These are phyloP conservation scores for Doryteuthis pealeii DNA, from an alignment of 1,140 invertebrate genomes.

Conservation along the genomic window DNA sequence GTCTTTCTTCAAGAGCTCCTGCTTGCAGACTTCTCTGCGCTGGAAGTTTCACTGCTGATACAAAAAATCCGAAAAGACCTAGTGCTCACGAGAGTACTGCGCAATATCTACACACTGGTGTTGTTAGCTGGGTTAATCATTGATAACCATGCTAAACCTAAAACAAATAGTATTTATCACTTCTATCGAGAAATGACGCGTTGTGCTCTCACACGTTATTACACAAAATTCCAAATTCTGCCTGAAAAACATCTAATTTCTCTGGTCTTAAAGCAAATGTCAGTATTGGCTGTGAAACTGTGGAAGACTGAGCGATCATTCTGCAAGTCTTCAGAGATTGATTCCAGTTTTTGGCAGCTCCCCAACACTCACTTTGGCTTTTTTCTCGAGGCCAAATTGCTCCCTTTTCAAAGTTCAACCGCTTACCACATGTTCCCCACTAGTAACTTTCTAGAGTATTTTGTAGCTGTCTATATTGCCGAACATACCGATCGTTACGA, in stretches of 20 bases:
- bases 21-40: neutral
- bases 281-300: neutral
- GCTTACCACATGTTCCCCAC: conserved; percentile 1
- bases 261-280: neutral
- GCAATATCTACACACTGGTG: neutral
- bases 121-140: conserved; percentile 1
- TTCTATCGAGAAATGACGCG: neutral
- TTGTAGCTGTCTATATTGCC: conserved; percentile 7
- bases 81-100: neutral
- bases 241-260: neutral
- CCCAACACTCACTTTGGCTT: neutral
- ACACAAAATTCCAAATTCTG: neutral
- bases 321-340: neutral
- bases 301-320: neutral
- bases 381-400: neutral
- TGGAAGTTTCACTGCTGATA: neutral
- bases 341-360: conserved; percentile 2
- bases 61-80: neutral
- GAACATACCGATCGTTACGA: neutral
- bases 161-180: conserved; percentile 2
- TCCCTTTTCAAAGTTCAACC: conserved; percentile 5
- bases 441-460: conserved; percentile 6
- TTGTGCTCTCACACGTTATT: neutral
- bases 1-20: neutral
- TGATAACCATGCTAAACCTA: neutral